Conservation (phyloP, 2,888 invertebrate genomes). For the Electrophaes corylata region DNA sequence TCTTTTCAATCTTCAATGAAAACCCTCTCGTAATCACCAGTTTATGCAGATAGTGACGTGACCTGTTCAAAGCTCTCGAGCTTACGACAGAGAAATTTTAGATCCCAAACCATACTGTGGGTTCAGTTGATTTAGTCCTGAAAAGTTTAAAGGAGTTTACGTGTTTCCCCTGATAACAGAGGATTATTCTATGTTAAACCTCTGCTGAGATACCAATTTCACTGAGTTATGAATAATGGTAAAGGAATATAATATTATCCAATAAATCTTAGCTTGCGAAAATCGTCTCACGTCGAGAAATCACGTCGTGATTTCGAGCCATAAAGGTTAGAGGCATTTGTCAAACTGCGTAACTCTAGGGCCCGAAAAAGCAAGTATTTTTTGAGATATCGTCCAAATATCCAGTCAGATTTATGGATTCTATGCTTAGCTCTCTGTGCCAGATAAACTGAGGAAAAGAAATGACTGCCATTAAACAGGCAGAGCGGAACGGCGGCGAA, state of each 20-base stretch:
- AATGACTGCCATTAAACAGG: constrained; percentile 39
- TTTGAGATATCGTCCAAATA: constrained; percentile 41
- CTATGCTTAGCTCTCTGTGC: constrained; percentile 36
- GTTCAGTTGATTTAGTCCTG: constrained; percentile 5
- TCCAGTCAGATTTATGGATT: constrained; percentile 40
- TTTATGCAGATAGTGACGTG: constrained; percentile 13
- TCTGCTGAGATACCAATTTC: constrained; percentile 1
- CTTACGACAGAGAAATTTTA: constrained; percentile 12
- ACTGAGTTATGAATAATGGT: constrained; percentile 9
- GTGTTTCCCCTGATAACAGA: constrained; percentile 18
- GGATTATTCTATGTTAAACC: constrained; percentile 17
- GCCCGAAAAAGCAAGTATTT: constrained; percentile 22
- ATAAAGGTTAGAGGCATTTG: constrained; percentile 30
- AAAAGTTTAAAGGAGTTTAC: constrained; percentile 13
- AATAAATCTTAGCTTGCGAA: constrained; percentile 18
- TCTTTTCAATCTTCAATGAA: constrained; percentile 29
- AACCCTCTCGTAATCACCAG: constrained; percentile 21
- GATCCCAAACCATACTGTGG: constrained; percentile 1
- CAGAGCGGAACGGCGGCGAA: constrained; percentile 27
- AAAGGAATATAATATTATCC: constrained; percentile 5
- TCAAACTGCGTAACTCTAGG: constrained; percentile 28
- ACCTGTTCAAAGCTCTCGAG: constrained; percentile 10
- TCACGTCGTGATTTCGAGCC: constrained; percentile 27
- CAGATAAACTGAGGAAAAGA: constrained; percentile 40
- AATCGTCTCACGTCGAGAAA: constrained; percentile 16